A percentile compares a stretch with the other conserved stretches of the same genome.
Evolutionary conservation across 2,113 vertebrate species (phyloP).

Genomic region (Mesembrinibis cayennensis): DNA sequence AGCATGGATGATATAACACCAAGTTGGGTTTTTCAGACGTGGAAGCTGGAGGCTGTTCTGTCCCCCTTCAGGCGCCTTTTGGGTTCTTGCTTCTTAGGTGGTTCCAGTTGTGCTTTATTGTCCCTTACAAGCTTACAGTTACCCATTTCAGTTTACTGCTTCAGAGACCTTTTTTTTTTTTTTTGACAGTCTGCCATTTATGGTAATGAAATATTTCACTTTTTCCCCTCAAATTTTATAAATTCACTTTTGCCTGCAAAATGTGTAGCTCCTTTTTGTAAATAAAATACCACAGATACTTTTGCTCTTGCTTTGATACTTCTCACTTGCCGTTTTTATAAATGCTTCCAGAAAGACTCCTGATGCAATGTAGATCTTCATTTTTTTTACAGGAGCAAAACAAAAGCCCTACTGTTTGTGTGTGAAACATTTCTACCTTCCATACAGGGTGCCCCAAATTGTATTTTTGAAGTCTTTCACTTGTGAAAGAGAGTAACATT

Average conservation of each 20-base stretch:
- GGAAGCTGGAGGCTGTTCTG: not conserved
- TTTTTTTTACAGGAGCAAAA: not conserved
- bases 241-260: not conserved
- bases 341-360: not conserved
- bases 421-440: not conserved
- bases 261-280: not conserved
- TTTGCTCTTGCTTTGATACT: not conserved
- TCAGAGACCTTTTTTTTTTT: not conserved
- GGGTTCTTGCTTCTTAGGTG: not conserved
- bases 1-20: not conserved
- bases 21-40: not conserved
- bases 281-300: not conserved
- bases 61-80: not conserved
- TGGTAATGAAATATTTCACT: conserved; percentile 25
- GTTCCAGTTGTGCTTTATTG: not conserved
- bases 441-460: not conserved
- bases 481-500: not conserved
- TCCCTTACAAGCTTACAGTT: not conserved
- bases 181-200: conserved; percentile 21
- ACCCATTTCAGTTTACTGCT: not conserved
- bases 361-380: not conserved
- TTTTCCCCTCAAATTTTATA: not conserved
- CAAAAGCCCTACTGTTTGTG: not conserved
- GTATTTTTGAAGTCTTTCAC: not conserved
- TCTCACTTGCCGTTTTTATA: not conserved